Percentiles rank a stretch among this genome's conserved stretches.
Evolutionary conservation across 1,140 invertebrate species (phyloP).

Genomic region (Globodera rostochiensis): DNA sequence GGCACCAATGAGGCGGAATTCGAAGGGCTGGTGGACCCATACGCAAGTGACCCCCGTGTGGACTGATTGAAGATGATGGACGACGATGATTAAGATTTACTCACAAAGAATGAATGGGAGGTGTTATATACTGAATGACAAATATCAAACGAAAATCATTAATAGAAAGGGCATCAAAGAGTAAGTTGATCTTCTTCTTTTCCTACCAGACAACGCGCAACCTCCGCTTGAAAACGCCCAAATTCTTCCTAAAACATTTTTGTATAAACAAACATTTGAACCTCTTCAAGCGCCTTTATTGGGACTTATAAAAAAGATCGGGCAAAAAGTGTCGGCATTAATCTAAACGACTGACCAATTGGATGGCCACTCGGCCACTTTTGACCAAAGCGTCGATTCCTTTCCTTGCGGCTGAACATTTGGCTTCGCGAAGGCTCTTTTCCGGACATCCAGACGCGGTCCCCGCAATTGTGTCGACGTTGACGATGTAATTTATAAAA

Average conservation of each 20-base stretch:
- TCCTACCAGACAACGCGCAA: background rate
- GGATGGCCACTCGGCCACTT: background rate
- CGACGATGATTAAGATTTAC: no score
- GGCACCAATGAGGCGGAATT: conserved; percentile 83
- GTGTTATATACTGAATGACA: no score
- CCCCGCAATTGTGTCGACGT: conserved; percentile 2
- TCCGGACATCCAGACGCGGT: background rate
- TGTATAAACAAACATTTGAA: no score
- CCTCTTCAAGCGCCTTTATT: no score
- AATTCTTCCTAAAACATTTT: background rate
- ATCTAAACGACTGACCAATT: background rate
- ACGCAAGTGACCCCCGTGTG: background rate
- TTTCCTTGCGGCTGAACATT: conserved; percentile 2
- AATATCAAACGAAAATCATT: no score
- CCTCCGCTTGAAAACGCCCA: background rate
- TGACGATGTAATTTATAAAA: background rate
- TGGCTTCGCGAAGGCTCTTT: background rate
- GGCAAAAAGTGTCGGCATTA: no score
- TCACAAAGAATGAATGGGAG: no score
- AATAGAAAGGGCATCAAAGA: no score
- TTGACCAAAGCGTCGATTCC: background rate
- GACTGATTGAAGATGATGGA: background rate
- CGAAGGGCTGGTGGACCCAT: conserved; percentile 69
- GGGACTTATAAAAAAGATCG: no score
- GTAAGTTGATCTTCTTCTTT: no score